Base-by-base conservation (phyloP, 2,113 vertebrate species). In the Cebidichthys violaceus region DNA sequence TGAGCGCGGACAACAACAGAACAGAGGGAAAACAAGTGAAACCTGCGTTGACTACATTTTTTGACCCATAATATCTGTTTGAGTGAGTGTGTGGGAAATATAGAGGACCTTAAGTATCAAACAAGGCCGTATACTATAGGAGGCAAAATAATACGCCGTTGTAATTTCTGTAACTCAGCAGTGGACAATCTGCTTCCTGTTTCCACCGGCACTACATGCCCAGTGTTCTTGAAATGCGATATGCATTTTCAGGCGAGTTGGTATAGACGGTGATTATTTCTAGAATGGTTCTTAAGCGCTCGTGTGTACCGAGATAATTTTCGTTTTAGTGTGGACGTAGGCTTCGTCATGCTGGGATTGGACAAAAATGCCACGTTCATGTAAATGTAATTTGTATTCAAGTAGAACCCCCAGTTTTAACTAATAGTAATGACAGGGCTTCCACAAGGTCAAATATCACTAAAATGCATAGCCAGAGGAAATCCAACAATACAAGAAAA, bases 401-500 rank as follows among this genome's bases (percentile, higher is more conserved):
- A 29, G n/a, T 62, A 64, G 9, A 70, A 67, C 8, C 29, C 15
- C 70, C 22, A 31, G 9, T 76, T 64, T 75, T 45, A 41, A 70
- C 1, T 35, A 50, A 50, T 8, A 20, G 4, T 59, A 41, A 72
- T 74, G 43, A 70, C 2, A 35, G 3, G 15, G 33, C 20, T 52
- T 67, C 13, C 11, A 57, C 9, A 62, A 39, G 43, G n/a, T 29
- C 1, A 1, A 64, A 82, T 9, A 75, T 11, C 27, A 64, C 3
- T 33, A 10, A 52, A 62, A 15, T 33, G 50, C 54, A 69, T 11
- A 55, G 0, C 70, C 11, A 73, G 2, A 81, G 33, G 13, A 37
- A 67, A 41, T 75, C 8, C 18, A 33, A 76, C 1, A 59, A 72
- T 52, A 55, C 61, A 22, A 83, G 24, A 80, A 74, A 70, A 81